A percentile compares a stretch with the other conserved stretches of the same genome.
Evolutionary conservation across 2,113 vertebrate species (phyloP).

Genomic region (Thunnus thynnus): DNA sequence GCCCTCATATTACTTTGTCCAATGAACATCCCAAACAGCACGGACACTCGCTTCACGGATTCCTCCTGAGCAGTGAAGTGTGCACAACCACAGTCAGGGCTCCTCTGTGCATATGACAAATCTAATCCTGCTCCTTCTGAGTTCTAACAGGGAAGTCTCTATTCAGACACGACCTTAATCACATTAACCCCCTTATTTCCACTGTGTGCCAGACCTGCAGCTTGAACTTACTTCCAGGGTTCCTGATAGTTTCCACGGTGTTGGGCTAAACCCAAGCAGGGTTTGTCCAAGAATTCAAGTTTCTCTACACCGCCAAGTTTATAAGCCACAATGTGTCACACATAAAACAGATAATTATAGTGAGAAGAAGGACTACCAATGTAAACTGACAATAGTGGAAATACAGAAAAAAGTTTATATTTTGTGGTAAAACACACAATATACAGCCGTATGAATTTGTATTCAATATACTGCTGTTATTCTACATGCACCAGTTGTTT

Average conservation of each 20-base stretch:
- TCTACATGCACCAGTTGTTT: slow-evolving; percentile 39
- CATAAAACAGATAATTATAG: slow-evolving; percentile 17
- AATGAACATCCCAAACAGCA: slow-evolving; percentile 69
- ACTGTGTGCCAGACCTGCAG: slow-evolving; percentile 58
- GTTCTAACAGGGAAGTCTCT: slow-evolving; percentile 64
- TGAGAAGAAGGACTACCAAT: neutral
- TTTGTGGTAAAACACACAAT: neutral
- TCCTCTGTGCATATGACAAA: slow-evolving; percentile 73
- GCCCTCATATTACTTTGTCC: slow-evolving; percentile 70
- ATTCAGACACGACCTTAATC: slow-evolving; percentile 65
- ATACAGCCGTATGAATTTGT: slow-evolving; percentile 15
- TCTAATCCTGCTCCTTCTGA: slow-evolving; percentile 68
- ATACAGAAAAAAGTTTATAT: neutral
- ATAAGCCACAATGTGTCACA: slow-evolving; percentile 27
- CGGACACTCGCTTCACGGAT: slow-evolving; percentile 67
- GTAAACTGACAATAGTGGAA: slow-evolving; percentile 20
- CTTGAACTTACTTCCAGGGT: slow-evolving; percentile 52
- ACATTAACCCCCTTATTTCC: slow-evolving; percentile 65
- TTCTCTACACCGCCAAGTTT: slow-evolving; percentile 32
- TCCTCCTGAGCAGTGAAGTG: slow-evolving; percentile 74
- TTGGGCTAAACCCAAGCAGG: slow-evolving; percentile 34
- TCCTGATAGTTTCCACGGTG: neutral
- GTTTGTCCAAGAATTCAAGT: slow-evolving; percentile 44
- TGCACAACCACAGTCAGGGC: slow-evolving; percentile 67
- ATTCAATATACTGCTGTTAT: slow-evolving; percentile 21